phyloP scores from a whole-genome alignment of 2,888 invertebrate genomes.

The Torymus auratus region DNA sequence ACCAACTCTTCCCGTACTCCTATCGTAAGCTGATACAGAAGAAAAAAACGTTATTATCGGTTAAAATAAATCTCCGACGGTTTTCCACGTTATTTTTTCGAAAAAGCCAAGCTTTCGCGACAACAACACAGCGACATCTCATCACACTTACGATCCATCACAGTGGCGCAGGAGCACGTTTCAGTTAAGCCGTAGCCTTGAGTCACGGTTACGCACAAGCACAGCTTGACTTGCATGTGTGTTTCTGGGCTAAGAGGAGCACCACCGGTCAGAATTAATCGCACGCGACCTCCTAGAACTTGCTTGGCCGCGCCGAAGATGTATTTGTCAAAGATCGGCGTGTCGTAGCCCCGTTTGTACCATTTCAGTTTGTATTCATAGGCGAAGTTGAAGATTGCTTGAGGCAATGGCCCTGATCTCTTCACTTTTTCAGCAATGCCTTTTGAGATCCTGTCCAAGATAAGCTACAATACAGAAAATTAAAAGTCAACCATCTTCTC shows the following conservation, averaged over 20 bases:
- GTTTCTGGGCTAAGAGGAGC: constrained; percentile 97
- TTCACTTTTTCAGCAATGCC: constrained; percentile 96
- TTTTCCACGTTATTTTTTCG: no score
- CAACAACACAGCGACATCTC: no score
- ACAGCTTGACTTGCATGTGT: constrained; percentile 94
- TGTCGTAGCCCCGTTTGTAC: constrained; percentile 88
- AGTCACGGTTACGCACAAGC: constrained; percentile 92
- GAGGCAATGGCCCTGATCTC: constrained; percentile 86
- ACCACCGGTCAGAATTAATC: constrained; percentile 94
- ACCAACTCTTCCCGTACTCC: constrained; percentile 90
- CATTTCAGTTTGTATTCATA: constrained; percentile 94
- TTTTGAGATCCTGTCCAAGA: constrained; percentile 98
- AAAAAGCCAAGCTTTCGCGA: no score
- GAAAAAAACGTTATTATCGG: constrained; percentile 5
- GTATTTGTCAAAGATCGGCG: constrained; percentile 85
- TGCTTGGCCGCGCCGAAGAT: constrained; percentile 80
- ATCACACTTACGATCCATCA: constrained; percentile 84
- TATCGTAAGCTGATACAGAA: constrained; percentile 78
- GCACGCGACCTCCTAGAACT: constrained; percentile 92
- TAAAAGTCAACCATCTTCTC: constrained; percentile 21
- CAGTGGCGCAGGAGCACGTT: constrained; percentile 94
- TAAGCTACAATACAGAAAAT: constrained; percentile 81
- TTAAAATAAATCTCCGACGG: not conserved
- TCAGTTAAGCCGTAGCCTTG: constrained; percentile 99
- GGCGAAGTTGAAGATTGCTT: constrained; percentile 94